Conservation (phyloP, 1,140 invertebrate species). For the roundworm (Caenorhabditis elegans) region DNA sequence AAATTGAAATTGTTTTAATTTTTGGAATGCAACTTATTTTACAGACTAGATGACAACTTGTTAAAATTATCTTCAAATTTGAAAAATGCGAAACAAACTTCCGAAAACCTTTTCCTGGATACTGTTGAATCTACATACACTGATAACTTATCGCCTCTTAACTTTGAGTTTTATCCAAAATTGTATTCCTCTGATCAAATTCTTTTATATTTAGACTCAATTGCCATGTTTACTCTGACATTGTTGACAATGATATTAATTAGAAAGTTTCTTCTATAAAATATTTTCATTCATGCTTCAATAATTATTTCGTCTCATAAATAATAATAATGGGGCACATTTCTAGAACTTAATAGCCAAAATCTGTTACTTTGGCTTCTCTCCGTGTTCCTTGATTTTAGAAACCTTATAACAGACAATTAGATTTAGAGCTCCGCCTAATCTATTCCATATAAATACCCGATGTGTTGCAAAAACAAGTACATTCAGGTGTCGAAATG, state of each 20-base stretch:
- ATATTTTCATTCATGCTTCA: not conserved
- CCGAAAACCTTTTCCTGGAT: not conserved
- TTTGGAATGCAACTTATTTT: not conserved
- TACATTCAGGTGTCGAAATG: conserved; percentile 13
- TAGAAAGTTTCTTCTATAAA: not conserved
- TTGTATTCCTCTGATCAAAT: not conserved
- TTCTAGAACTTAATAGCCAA: not conserved
- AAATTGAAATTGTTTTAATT: not conserved
- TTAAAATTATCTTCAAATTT: not conserved
- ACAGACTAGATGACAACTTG: not conserved
- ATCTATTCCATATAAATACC: not conserved
- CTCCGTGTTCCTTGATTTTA: not conserved
- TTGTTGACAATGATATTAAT: not conserved
- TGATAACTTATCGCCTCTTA: not conserved
- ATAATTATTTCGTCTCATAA: not conserved
- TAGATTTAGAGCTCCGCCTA: not conserved
- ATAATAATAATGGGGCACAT: not conserved
- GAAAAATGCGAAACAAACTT: not conserved
- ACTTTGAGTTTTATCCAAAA: not conserved
- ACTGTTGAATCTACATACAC: not conserved
- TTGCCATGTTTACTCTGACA: not conserved
- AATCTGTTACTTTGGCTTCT: not conserved
- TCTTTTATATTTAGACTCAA: not conserved
- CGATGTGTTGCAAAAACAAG: not conserved
- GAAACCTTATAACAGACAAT: conserved; percentile 1